Evolutionary conservation across 2,888 invertebrate species (phyloP).

Genomic region (Bruchidius siliquastri): DNA sequence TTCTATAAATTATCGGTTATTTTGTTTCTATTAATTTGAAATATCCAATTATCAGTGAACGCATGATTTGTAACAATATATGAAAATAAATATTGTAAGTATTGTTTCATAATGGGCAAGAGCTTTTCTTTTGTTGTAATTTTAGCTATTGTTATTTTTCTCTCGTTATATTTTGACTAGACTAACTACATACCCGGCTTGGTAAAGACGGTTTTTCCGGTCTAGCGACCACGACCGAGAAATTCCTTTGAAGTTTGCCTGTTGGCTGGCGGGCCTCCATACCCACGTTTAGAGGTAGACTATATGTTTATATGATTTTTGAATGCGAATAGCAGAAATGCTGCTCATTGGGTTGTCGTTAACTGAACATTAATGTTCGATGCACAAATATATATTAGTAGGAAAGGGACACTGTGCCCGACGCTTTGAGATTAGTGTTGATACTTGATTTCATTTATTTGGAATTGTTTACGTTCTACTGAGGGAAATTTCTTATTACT

Average conservation of each 20-base stretch:
- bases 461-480: too few relatives aligned
- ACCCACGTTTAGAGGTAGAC: background rate
- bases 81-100: too few relatives aligned
- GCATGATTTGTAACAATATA: too few relatives aligned
- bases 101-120: too few relatives aligned
- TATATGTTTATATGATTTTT: background rate
- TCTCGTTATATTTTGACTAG: background rate
- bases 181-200: background rate
- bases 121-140: too few relatives aligned
- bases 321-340: background rate
- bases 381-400: background rate
- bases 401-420: too few relatives aligned
- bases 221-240: background rate
- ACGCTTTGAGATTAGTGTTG: too few relatives aligned
- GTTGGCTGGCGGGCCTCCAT: background rate
- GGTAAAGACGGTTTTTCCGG: background rate
- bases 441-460: too few relatives aligned
- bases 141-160: background rate
- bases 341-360: background rate
- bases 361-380: background rate
- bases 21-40: too few relatives aligned
- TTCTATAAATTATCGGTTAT: too few relatives aligned
- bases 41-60: too few relatives aligned
- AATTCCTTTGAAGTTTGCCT: background rate
- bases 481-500: too few relatives aligned